Base-by-base conservation (phyloP, 2,113 vertebrate species). In the Sturnira hondurensis region DNA sequence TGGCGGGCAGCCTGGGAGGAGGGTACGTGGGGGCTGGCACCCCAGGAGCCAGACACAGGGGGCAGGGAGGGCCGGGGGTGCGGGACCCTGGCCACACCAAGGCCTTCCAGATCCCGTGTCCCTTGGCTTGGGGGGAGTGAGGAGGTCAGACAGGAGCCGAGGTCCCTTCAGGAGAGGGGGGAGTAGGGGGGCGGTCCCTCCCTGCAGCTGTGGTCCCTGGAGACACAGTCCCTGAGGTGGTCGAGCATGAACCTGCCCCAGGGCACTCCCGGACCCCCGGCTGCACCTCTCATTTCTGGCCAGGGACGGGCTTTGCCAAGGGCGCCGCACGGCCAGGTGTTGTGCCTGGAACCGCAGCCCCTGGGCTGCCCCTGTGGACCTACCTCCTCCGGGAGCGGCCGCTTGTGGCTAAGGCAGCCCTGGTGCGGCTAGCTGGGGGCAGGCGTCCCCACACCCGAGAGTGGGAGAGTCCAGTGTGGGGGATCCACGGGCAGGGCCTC, bases 381-480 rank as follows among this genome's bases (percentile, higher is more conserved):
- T 3, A 16, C 38, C 38, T 2, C 11, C 50, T 8, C 38, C 4
- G 3, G 4, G 16, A 16, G 22, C 6, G 1, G 19, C 8, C 3
- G 38, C 63, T 38, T 31, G 14, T 4, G n/a, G 17, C 45, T 16
- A 2, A 7, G 15, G 38, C 26, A 56, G 43, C 41, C 11, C 38
- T 20, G 0, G 50, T 0, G 24, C 6, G 9, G 28, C 7, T 36
- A 22, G 47, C 63, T 13, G 17, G 33, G 47, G 47, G 7, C 28
- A 15, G 31, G 4, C 1, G 12, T 13, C 80, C 22, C 41, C 3
- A 43, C 8, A 22, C 81, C 26, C 50, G 36, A 52, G 65, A 71
- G 1, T 22, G 58, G 10, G 19, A 12, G 7, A 13, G 38, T 15
- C 41, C 22, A 1, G 12, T 1, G 24, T n/a, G 8, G n/a, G 58